Evolutionary conservation across 2,797 vertebrate species (phyloP).

Genomic region (Phaenicophaeus curvirostris): DNA sequence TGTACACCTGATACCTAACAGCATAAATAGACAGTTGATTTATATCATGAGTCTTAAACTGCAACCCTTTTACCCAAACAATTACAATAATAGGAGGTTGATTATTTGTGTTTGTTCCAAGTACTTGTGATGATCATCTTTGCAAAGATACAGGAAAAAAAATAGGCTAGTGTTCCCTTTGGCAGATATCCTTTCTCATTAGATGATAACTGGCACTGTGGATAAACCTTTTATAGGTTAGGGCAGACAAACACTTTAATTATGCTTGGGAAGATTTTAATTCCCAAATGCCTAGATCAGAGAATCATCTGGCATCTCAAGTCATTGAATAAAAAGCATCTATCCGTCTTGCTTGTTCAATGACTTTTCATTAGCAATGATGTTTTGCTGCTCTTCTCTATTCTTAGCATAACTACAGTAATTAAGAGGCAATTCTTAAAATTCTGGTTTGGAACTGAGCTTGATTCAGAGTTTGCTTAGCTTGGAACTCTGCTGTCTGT

Average conservation of each 20-base stretch:
- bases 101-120: slow-evolving; percentile 58
- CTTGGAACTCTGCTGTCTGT: not conserved
- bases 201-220: slow-evolving; percentile 38
- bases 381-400: slow-evolving; percentile 28
- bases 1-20: slow-evolving; percentile 31
- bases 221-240: slow-evolving; percentile 42
- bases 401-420: slow-evolving; percentile 50
- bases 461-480: not conserved
- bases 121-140: not conserved
- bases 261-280: slow-evolving; percentile 24
- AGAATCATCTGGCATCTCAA: slow-evolving; percentile 38
- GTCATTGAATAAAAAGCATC: slow-evolving; percentile 30
- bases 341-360: slow-evolving; percentile 38
- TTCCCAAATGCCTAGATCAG: slow-evolving; percentile 26
- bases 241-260: slow-evolving; percentile 62
- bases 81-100: slow-evolving; percentile 45
- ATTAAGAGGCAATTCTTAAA: slow-evolving; percentile 50
- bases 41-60: slow-evolving; percentile 1
- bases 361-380: slow-evolving; percentile 65
- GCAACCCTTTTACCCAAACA: slow-evolving; percentile 41
- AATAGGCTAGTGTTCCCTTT: slow-evolving; percentile 11
- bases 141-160: slow-evolving; percentile 1
- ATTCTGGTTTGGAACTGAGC: not conserved
- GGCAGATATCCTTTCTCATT: slow-evolving; percentile 50
- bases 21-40: slow-evolving; percentile 44